Percentiles rank a stretch among this genome's conserved stretches.
Conservation (phyloP, 2,113 vertebrate genomes). For the Chaetops frenatus region DNA sequence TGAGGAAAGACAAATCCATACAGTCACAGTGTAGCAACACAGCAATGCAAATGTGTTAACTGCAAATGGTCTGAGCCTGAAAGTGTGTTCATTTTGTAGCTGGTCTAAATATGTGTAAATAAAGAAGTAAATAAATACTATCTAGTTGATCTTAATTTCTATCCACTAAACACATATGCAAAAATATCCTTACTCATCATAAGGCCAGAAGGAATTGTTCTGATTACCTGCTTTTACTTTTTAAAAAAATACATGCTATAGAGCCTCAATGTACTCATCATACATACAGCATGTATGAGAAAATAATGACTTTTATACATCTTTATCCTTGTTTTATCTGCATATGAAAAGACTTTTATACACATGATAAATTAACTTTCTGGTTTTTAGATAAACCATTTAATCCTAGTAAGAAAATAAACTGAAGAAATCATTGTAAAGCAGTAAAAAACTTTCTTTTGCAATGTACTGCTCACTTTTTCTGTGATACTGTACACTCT, state of each 20-base stretch:
- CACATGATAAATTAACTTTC: not conserved
- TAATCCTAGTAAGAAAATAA: not conserved
- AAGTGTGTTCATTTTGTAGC: not conserved
- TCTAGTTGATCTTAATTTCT: not conserved
- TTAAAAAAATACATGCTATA: not conserved
- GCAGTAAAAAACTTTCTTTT: not conserved
- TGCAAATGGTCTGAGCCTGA: not conserved
- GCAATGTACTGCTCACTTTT: not conserved
- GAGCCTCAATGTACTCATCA: not conserved
- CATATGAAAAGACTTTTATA: not conserved
- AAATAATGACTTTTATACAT: not conserved
- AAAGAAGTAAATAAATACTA: not conserved
- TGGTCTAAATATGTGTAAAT: not conserved
- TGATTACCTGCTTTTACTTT: not conserved
- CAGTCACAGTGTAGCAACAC: not conserved
- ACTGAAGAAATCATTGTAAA: not conserved
- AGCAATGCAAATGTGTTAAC: not conserved
- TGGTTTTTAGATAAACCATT: not conserved
- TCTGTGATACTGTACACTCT: not conserved
- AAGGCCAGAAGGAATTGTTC: not conserved
- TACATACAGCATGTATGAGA: fast-evolving
- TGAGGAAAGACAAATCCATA: not conserved
- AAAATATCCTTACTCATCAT: not conserved
- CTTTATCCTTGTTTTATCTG: not conserved
- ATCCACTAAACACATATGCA: not conserved